Conservation (phyloP, 1,140 invertebrate species). For the Ridgeia piscesae region DNA sequence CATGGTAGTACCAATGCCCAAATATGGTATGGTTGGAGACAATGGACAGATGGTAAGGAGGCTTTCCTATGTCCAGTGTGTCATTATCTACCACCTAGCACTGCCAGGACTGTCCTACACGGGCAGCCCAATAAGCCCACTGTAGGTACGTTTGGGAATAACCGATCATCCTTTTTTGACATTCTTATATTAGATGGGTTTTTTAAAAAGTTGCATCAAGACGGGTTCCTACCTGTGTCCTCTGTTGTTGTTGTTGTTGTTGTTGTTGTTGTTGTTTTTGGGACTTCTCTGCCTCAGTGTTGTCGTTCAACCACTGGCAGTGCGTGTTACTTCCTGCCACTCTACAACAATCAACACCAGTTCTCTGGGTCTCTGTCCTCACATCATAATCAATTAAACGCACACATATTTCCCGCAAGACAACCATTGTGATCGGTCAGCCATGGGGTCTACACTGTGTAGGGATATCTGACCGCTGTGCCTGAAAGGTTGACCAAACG, state of each 20-base stretch:
- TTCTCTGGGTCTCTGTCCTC: background rate
- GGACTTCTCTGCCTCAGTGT: background rate
- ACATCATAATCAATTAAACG: background rate
- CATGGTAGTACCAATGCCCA: background rate
- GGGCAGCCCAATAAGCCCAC: background rate
- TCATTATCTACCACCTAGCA: too few species aligned
- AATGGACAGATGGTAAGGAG: background rate
- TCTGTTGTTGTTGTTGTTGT: too few species aligned
- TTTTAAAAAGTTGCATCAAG: too few species aligned
- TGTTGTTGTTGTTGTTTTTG: background rate
- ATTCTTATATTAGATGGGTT: too few species aligned
- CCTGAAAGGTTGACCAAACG: background rate
- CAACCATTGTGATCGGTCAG: background rate
- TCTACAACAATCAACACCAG: background rate
- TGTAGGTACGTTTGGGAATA: too few species aligned
- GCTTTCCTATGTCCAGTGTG: background rate
- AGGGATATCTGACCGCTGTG: background rate
- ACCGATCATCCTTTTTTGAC: too few species aligned
- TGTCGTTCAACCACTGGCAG: background rate
- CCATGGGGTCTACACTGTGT: too few species aligned
- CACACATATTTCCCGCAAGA: background rate
- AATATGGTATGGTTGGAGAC: background rate
- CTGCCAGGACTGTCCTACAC: background rate
- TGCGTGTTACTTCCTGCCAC: background rate
- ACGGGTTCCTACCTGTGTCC: background rate